Base-by-base conservation (phyloP, 1,140 invertebrate genomes). In the Hydropsyche tenuis region DNA sequence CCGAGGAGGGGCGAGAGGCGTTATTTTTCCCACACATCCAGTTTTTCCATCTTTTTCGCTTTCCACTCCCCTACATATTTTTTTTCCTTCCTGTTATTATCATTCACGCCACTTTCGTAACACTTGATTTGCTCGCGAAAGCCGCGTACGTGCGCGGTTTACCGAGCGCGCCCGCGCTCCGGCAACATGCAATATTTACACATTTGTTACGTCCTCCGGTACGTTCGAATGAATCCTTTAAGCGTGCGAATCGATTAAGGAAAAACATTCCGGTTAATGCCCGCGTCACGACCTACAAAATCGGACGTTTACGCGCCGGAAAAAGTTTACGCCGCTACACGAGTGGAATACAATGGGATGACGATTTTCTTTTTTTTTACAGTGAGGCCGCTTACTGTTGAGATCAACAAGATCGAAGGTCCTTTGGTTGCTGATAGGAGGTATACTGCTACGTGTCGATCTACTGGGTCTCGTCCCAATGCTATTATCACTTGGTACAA, bases 401-500 rank as follows among this genome's bases (percentile, higher is more conserved):
- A 87, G 71, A 93, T 95, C 77, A 85, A 87, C 74, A 90, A 89
- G 76, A 88, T 87, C n/a, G 83, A 87, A 66, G 81, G 79, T 73
- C 85, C 88, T 1, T 86, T 94, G 71, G 89, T 92, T 42, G 92
- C 93, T 3, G 93, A 93, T 75, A 88, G 90, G 66, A 86, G 89
- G 22, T 94, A 94, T 80, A 90, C 93, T 80, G 87, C 96, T 18
- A 87, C 88, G 64, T 96, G 95, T 80, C 89, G 93, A 81, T 93
- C 93, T 2, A 89, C 89, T 9, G 95, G 94, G 60, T 94, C 93
- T 11, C 87, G 94, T 69, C 95, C 95, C 51, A 89, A 93, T 1
- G 93, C 94, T 25, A 88, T 93, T 78, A 92, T 96, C 79, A 93
- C 93, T 0, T 96, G 94, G 94, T 93, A 93, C 84, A 94, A 94